Conservation (phyloP, 2,888 invertebrate species). For the Gymnosoma rotundatum region DNA sequence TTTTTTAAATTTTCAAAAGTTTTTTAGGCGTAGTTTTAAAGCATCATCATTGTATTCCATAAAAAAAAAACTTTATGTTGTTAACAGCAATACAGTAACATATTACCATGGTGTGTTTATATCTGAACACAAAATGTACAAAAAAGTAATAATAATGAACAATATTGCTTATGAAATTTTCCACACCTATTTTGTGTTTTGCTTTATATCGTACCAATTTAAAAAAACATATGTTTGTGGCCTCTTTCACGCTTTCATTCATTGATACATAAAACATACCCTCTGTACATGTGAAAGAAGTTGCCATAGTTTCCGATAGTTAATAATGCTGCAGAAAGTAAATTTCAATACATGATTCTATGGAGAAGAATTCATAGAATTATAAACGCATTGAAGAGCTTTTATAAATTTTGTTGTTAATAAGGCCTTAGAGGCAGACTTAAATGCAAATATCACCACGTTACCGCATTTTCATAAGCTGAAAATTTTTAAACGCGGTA, state of each 20-base stretch:
- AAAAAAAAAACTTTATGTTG: too few species aligned
- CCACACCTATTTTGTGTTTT: too few species aligned
- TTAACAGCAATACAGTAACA: too few species aligned
- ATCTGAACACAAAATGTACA: too few species aligned
- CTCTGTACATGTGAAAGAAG: background rate
- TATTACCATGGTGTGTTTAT: too few species aligned
- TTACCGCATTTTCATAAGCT: slow-evolving; percentile 32
- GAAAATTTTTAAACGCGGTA: slow-evolving; percentile 14
- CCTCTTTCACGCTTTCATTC: background rate
- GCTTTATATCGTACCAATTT: too few species aligned
- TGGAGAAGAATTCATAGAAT: background rate
- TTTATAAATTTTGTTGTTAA: background rate
- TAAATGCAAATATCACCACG: background rate
- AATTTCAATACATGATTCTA: too few species aligned
- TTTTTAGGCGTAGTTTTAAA: too few species aligned
- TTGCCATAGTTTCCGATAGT: slow-evolving; percentile 9
- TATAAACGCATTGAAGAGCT: background rate
- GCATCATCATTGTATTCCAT: too few species aligned
- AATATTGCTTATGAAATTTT: too few species aligned
- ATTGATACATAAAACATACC: background rate
- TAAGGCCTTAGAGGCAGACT: background rate
- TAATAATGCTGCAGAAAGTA: slow-evolving; percentile 4
- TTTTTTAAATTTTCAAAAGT: too few species aligned
- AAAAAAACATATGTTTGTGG: background rate
- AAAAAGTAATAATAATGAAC: too few species aligned